Evolutionary conservation across 30 jellyfish, hydroid and myxozoan genomes (phyloP).

Genomic region (Euphysa ruthae): DNA sequence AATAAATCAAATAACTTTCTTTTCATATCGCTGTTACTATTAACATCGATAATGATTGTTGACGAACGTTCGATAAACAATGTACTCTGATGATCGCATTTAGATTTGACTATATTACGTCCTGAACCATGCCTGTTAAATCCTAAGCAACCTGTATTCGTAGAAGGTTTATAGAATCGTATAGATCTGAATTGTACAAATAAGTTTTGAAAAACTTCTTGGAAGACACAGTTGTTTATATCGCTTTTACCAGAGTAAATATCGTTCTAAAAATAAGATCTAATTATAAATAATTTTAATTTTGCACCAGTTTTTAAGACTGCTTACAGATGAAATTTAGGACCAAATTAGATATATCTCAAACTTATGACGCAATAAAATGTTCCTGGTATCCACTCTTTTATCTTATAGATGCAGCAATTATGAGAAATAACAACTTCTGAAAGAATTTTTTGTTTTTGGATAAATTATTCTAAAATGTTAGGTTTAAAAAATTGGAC

Average conservation of each 20-base stretch:
- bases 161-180: not conserved
- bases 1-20: not conserved
- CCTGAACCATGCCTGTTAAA: slow-evolving; percentile 64
- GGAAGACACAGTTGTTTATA: slow-evolving; percentile 54
- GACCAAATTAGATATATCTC: too few species aligned
- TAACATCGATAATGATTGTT: slow-evolving; percentile 17
- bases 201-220: slow-evolving; percentile 52
- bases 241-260: not conserved
- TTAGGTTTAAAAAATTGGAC: too few species aligned
- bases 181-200: slow-evolving; percentile 69
- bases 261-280: not conserved
- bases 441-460: too few species aligned
- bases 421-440: too few species aligned
- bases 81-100: slow-evolving; percentile 21
- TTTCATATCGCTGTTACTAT: slow-evolving; percentile 11
- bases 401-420: too few species aligned
- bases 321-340: too few species aligned
- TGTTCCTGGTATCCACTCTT: too few species aligned
- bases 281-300: not conserved
- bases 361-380: too few species aligned
- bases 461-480: too few species aligned
- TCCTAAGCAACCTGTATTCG: slow-evolving; percentile 57
- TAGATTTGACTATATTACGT: slow-evolving; percentile 35
- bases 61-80: slow-evolving; percentile 23
- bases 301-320: not conserved